phyloP scores from a whole-genome alignment of 2,797 vertebrate genomes.

The Paramormyrops hopkinsi region DNA sequence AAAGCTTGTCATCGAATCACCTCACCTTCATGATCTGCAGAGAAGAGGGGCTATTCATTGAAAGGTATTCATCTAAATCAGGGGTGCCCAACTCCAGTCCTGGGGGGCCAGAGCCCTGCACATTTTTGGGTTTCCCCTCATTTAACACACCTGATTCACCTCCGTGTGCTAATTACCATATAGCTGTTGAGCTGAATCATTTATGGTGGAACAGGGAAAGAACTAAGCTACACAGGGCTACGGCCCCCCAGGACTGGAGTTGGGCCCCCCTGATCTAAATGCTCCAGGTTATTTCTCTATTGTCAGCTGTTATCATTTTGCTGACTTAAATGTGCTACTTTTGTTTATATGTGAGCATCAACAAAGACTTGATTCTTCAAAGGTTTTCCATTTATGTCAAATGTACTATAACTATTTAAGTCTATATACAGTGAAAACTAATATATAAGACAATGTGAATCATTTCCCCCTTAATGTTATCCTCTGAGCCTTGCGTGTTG shows the following conservation, averaged over 20 bases:
- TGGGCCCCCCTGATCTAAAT: neutral
- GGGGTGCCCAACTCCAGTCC: too few species aligned
- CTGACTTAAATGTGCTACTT: neutral
- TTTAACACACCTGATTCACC: too few species aligned
- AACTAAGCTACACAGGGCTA: too few species aligned
- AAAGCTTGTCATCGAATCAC: neutral
- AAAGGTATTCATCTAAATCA: too few species aligned
- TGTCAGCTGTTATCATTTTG: neutral
- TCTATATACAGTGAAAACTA: neutral
- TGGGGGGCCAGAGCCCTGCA: too few species aligned
- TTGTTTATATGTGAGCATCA: neutral
- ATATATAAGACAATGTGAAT: neutral
- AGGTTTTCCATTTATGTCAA: neutral
- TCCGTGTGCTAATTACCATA: too few species aligned
- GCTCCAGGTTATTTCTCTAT: neutral
- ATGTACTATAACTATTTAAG: neutral
- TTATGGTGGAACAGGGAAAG: too few species aligned
- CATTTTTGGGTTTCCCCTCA: too few species aligned
- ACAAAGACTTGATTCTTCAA: neutral
- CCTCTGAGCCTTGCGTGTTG: neutral
- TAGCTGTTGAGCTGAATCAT: too few species aligned
- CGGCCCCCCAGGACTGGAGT: too few species aligned
- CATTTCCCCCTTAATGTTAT: neutral
- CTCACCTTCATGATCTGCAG: neutral
- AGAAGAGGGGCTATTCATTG: neutral